These are phyloP conservation scores for Aplidium turbinatum DNA, from an alignment of 23 tunicate species.

Conservation along the genomic window DNA sequence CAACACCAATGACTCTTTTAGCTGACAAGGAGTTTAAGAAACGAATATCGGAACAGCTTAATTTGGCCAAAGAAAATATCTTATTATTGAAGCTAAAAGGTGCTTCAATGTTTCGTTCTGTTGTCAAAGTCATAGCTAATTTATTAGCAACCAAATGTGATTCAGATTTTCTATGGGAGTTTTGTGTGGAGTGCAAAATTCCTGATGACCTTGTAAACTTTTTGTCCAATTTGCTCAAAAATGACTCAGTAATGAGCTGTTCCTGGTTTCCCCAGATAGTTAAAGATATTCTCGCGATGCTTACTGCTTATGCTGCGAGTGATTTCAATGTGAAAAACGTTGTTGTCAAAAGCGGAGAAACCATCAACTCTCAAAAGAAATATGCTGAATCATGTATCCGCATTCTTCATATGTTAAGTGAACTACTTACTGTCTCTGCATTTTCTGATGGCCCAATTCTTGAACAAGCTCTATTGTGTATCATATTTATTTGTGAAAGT, in stretches of 20 bases:
- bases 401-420: too few species aligned
- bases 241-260: slow-evolving; percentile 22
- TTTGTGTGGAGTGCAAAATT: slow-evolving; percentile 41
- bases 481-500: slow-evolving; percentile 78
- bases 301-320: slow-evolving; percentile 74
- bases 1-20: slow-evolving; percentile 76
- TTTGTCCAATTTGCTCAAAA: slow-evolving; percentile 11
- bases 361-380: slow-evolving; percentile 23
- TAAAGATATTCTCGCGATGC: slow-evolving; percentile 38
- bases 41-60: slow-evolving; percentile 40
- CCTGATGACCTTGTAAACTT: slow-evolving; percentile 28
- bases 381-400: slow-evolving; percentile 29
- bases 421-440: too few species aligned
- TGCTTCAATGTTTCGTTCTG: slow-evolving; percentile 39
- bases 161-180: slow-evolving; percentile 49
- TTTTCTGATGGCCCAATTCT: slow-evolving; percentile 20
- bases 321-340: slow-evolving; percentile 77
- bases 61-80: slow-evolving; percentile 34
- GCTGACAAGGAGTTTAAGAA: slow-evolving; percentile 52
- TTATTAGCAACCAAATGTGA: slow-evolving; percentile 79
- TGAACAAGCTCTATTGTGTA: slow-evolving; percentile 65
- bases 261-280: slow-evolving; percentile 64
- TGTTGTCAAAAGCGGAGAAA: slow-evolving; percentile 1
- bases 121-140: slow-evolving; percentile 61
- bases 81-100: slow-evolving; percentile 33